A percentile compares a stretch with the other conserved stretches of the same genome.
phyloP scores from a whole-genome alignment of 2,797 vertebrate species.

The Gambelia wislizenii region DNA sequence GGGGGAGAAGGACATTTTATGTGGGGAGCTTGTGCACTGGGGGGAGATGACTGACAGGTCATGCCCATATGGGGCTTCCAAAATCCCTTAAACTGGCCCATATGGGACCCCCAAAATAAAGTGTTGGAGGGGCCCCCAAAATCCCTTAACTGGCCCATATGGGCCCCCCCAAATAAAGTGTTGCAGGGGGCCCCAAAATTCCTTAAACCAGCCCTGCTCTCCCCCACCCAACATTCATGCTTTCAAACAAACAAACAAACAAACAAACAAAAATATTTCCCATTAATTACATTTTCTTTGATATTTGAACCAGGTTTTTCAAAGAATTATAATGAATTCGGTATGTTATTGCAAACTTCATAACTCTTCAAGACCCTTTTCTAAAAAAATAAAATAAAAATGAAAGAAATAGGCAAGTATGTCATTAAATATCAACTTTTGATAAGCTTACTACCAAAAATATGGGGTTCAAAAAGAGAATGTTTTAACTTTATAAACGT shows the following conservation, averaged over 20 bases:
- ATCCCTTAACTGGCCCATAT: too few relatives aligned
- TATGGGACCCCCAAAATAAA: too few relatives aligned
- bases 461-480: not conserved
- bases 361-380: slow-evolving; percentile 16
- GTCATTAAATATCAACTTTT: slow-evolving; percentile 22
- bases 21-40: too few relatives aligned
- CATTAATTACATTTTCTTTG: slow-evolving; percentile 46
- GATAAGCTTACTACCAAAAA: slow-evolving; percentile 36
- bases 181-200: too few relatives aligned
- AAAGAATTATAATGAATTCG: slow-evolving; percentile 21
- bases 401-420: slow-evolving; percentile 19
- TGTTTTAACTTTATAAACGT: too few relatives aligned
- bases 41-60: too few relatives aligned
- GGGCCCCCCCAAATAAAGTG: too few relatives aligned
- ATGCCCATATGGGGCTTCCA: too few relatives aligned
- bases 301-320: slow-evolving; percentile 20
- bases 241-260: not conserved
- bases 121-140: too few relatives aligned
- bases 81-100: too few relatives aligned
- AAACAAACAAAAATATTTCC: slow-evolving; percentile 25
- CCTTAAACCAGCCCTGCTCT: too few relatives aligned
- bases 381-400: slow-evolving; percentile 30
- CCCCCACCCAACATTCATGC: not conserved
- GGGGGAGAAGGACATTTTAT: too few relatives aligned
- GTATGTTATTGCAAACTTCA: slow-evolving; percentile 38